Evolutionary conservation across 2,113 vertebrate species (phyloP).

Genomic region (Siniperca knerii): DNA sequence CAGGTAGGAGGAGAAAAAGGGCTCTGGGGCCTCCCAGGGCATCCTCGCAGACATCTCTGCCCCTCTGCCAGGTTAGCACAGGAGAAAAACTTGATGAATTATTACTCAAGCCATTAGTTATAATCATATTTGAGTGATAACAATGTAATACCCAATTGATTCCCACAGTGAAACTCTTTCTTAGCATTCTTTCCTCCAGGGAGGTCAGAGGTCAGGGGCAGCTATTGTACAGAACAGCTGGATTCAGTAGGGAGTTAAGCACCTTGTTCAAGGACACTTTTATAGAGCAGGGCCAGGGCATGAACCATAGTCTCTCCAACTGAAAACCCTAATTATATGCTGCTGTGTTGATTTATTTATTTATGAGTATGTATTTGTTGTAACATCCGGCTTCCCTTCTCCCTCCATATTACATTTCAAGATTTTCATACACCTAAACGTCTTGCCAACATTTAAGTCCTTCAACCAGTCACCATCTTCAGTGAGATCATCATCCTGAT

Average conservation of each 20-base stretch:
- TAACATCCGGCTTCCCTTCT: neutral
- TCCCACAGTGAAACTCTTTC: constrained; percentile 31
- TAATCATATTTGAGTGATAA: constrained; percentile 58
- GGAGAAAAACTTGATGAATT: constrained; percentile 57
- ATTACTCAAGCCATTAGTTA: constrained; percentile 60
- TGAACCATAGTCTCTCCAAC: constrained; percentile 14
- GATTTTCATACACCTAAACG: neutral
- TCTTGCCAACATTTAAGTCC: constrained; percentile 7
- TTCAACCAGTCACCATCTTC: neutral
- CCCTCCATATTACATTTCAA: neutral
- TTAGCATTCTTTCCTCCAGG: constrained; percentile 42
- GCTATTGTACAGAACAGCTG: constrained; percentile 50
- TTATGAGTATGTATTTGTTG: constrained; percentile 6
- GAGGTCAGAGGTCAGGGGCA: constrained; percentile 50
- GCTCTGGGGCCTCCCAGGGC: constrained; percentile 71
- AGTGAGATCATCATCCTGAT: neutral
- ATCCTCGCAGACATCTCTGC: constrained; percentile 56
- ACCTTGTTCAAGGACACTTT: constrained; percentile 48
- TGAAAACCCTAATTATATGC: neutral
- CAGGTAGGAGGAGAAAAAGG: constrained; percentile 75
- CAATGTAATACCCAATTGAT: constrained; percentile 37
- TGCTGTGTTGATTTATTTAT: constrained; percentile 13
- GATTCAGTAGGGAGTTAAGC: constrained; percentile 32
- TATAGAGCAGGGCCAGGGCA: neutral
- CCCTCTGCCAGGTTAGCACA: constrained; percentile 54